phyloP scores from a whole-genome alignment of 2,888 invertebrate genomes.

The Gortyna flavago region DNA sequence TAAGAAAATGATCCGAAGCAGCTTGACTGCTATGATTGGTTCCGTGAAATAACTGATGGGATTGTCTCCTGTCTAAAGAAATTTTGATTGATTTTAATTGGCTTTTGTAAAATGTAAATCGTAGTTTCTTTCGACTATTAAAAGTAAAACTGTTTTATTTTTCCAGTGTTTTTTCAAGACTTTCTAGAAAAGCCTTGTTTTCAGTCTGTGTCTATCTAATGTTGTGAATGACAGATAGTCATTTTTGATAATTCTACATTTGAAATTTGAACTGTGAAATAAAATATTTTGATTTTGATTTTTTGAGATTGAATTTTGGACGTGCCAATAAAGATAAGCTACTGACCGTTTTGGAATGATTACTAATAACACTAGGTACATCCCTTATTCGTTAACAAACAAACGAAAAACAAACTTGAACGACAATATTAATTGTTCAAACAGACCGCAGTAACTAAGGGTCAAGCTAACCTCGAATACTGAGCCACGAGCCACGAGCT shows the following conservation, averaged over 20 bases:
- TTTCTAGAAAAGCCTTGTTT: neutral
- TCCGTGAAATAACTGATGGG: neutral
- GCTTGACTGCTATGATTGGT: neutral
- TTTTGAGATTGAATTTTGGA: neutral
- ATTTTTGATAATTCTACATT: neutral
- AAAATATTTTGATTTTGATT: neutral
- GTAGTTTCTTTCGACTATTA: neutral
- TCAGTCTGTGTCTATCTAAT: neutral
- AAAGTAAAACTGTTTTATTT: neutral
- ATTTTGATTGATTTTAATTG: neutral
- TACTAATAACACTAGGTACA: slow-evolving; percentile 6
- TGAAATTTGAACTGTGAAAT: too few species aligned
- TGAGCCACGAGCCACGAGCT: slow-evolving; percentile 37
- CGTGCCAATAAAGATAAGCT: neutral
- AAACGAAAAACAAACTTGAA: slow-evolving; percentile 19
- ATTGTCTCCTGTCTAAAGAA: neutral
- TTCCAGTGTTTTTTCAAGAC: neutral
- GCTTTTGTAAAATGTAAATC: neutral
- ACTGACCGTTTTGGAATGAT: neutral
- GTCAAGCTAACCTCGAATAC: slow-evolving; percentile 46
- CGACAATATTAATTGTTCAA: slow-evolving; percentile 46
- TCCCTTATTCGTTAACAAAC: neutral
- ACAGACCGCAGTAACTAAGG: slow-evolving; percentile 45
- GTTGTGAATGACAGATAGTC: neutral
- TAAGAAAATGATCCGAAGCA: too few species aligned